phyloP scores from a whole-genome alignment of 2,888 invertebrate genomes.

The Plebejus melissa region DNA sequence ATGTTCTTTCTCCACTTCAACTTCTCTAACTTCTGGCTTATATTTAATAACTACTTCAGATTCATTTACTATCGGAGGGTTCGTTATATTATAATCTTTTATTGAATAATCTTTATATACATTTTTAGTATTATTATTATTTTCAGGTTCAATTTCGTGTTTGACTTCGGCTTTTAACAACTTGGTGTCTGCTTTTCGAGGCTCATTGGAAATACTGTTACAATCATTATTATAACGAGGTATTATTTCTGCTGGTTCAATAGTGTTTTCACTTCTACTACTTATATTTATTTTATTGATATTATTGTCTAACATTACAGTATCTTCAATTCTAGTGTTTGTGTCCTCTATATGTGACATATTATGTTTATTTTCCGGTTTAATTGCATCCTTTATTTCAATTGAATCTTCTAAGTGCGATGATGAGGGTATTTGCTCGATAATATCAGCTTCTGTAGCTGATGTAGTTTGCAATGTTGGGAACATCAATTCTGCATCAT shows the following conservation, averaged over 20 bases:
- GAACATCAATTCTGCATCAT: background rate
- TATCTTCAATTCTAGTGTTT: background rate
- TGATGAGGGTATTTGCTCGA: background rate
- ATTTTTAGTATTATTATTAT: background rate
- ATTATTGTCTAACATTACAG: background rate
- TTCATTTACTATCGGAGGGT: slow-evolving; percentile 8
- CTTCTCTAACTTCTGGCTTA: slow-evolving; percentile 7
- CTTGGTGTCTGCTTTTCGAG: background rate
- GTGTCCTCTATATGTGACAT: background rate
- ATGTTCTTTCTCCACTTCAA: background rate
- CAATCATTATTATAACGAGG: background rate
- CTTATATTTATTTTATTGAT: background rate
- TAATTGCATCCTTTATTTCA: background rate
- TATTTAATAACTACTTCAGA: slow-evolving; percentile 25
- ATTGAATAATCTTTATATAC: background rate
- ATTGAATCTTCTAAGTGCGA: background rate
- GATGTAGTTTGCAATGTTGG: background rate
- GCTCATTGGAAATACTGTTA: background rate
- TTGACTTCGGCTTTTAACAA: background rate
- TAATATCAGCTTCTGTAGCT: background rate
- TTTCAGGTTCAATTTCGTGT: background rate
- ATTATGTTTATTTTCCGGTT: background rate
- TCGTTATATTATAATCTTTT: background rate
- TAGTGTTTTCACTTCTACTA: background rate
- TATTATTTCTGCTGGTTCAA: background rate